Evolutionary conservation across 2,888 invertebrate species (phyloP), one percentile per base, ranked within the genome.

Genomic region (Sipha maydis): DNA sequence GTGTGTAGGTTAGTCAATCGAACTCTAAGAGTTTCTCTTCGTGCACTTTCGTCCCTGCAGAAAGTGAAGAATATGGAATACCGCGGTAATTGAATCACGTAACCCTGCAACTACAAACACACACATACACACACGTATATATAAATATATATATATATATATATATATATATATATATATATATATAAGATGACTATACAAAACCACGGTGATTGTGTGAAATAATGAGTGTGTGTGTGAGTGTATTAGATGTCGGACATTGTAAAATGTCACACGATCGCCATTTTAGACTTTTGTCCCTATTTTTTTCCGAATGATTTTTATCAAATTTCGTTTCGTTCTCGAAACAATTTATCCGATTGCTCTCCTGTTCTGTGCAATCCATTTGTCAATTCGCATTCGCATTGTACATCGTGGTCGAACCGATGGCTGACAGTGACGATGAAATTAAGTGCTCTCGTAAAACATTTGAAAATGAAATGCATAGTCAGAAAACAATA

Each of bases 211-310:
- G 11, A 48, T 14, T 48, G 9, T 61, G 7, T 25, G 25, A 61
- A 61, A 61, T 31, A 56, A 48, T 48, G 48, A 21, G 31, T 5
- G 25, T 41, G 25, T 19, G 48, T 9, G 75, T 34, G 54, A 9
- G 48, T 48, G 48, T 8, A 25, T 54, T 54, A 78, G 54, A 54
- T 41, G 80, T 82, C 82, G 14, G 82, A 48, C 41, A 48, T 48
- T 4, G 82, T 82, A 82, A 82, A 82, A 82, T 14, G 82, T 82
- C 69, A 82, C 48, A 7, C 7, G 61, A 14, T 14, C 69, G 5
- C 69, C 48, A 48, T 82, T 69, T 82, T 71, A 71, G 71, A 48
- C 48, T 82, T 71, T 48, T 31, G 31, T 14, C 69, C 41, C n/a
- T 25, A 41, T 80, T 67, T 11, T 25, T 21, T 9, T 8, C 8